phyloP scores from a whole-genome alignment of 2,113 vertebrate species.

The Lamprologus speciosus region DNA sequence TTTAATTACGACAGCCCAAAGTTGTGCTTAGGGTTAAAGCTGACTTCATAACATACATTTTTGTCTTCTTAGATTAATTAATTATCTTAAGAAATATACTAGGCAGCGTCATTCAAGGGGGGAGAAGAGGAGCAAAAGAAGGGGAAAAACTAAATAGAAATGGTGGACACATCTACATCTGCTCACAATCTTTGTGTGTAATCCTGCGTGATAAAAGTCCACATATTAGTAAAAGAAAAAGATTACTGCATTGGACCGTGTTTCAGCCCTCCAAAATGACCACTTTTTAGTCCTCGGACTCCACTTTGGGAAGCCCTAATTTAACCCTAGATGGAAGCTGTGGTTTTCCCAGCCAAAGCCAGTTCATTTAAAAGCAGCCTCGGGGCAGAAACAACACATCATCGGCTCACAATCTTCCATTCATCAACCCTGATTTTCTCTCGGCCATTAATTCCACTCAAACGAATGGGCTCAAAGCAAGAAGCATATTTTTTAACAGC shows the following conservation, averaged over 20 bases:
- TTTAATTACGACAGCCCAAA: not conserved
- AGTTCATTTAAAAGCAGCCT: slow-evolving; percentile 44
- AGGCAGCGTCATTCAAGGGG: not conserved
- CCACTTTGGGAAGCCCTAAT: slow-evolving; percentile 14
- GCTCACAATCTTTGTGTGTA: not conserved
- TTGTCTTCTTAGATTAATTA: not conserved
- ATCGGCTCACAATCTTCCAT: slow-evolving; percentile 39
- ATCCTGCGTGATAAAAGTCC: not conserved
- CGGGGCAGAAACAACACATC: slow-evolving; percentile 44
- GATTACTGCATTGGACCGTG: not conserved
- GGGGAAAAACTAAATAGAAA: not conserved
- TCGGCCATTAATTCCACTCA: slow-evolving; percentile 35
- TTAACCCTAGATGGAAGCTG: slow-evolving; percentile 12
- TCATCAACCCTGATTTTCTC: slow-evolving; percentile 49
- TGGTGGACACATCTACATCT: not conserved
- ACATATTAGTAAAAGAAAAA: not conserved
- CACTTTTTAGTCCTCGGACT: not conserved
- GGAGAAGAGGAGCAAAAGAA: not conserved
- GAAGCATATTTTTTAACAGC: not conserved
- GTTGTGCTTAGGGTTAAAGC: not conserved
- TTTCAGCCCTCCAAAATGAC: not conserved
- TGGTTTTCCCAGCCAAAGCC: slow-evolving; percentile 24
- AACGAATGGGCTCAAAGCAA: not conserved
- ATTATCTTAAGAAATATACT: not conserved
- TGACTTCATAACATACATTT: not conserved